phyloP scores from a whole-genome alignment of 2,797 vertebrate genomes.

The Lepilemur septentrionalis region DNA sequence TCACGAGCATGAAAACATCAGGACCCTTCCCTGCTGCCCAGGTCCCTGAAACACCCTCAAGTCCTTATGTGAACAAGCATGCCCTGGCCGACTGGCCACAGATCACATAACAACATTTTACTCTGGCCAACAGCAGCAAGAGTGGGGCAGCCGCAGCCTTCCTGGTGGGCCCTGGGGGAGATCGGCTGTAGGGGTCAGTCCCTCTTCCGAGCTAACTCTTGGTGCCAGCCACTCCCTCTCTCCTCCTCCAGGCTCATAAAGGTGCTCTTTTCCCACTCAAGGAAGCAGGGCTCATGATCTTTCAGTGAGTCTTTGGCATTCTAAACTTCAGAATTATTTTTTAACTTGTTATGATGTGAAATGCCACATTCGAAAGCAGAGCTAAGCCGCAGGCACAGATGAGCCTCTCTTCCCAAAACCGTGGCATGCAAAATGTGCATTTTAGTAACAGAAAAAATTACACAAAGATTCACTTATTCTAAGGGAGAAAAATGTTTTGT shows the following conservation, averaged over 20 bases:
- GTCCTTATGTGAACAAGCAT: background rate
- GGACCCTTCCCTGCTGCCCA: background rate
- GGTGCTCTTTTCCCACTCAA: background rate
- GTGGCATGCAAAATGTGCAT: accelerated
- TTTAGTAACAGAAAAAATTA: background rate
- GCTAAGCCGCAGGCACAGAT: background rate
- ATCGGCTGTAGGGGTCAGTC: too few species aligned
- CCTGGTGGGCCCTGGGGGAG: background rate
- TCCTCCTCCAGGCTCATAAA: background rate
- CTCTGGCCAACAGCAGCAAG: background rate
- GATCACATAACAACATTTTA: background rate
- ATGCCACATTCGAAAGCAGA: background rate
- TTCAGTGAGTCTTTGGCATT: background rate
- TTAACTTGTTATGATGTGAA: background rate
- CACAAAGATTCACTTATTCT: background rate
- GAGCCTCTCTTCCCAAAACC: accelerated
- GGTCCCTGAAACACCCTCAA: background rate
- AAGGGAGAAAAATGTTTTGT: background rate
- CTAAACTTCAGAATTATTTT: background rate
- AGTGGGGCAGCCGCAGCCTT: background rate
- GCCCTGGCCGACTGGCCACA: background rate
- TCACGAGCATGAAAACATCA: background rate
- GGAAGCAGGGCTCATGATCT: background rate
- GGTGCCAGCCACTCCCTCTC: too few species aligned
- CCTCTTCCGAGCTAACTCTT: background rate